phyloP scores from a whole-genome alignment of 2,888 invertebrate genomes.

The Chrysopilus asiliformis region DNA sequence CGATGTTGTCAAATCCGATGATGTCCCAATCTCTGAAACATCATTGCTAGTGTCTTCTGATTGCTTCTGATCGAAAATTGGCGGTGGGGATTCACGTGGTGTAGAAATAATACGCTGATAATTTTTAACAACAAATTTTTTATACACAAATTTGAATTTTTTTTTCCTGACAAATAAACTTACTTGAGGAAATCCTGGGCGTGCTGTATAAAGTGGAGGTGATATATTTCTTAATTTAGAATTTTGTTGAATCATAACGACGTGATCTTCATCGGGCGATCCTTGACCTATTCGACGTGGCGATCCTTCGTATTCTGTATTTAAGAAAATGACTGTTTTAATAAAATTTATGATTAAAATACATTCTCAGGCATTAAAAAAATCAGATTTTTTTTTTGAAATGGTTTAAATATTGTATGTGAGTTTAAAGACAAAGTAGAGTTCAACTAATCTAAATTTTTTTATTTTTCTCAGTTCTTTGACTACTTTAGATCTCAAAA shows the following conservation, averaged over 20 bases:
- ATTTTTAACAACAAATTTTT: no score
- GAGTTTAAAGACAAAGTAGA: no score
- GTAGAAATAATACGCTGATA: conserved; percentile 33
- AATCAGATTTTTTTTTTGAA: no score
- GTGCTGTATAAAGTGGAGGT: conserved; percentile 58
- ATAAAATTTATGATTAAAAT: no score
- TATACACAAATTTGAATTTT: no score
- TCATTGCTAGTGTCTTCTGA: conserved; percentile 35
- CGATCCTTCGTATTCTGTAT: conserved; percentile 78
- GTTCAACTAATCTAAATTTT: no score
- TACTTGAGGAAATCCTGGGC: conserved; percentile 77
- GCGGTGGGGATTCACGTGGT: conserved; percentile 27
- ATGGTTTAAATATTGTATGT: no score
- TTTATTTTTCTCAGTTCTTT: no score
- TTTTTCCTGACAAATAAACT: no score
- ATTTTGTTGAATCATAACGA: conserved; percentile 33
- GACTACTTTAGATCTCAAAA: no score
- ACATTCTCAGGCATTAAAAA: no score
- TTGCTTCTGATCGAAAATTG: conserved; percentile 21
- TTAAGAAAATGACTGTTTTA: no score
- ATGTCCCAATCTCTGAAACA: conserved; percentile 36
- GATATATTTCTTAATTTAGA: conserved; percentile 43
- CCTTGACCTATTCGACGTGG: conserved; percentile 70
- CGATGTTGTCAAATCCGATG: conserved; percentile 34
- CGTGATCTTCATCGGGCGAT: conserved; percentile 18